Percentiles rank a stretch among this genome's conserved stretches.
phyloP scores from a whole-genome alignment of 2,113 vertebrate species.

The Eulemur macaco region DNA sequence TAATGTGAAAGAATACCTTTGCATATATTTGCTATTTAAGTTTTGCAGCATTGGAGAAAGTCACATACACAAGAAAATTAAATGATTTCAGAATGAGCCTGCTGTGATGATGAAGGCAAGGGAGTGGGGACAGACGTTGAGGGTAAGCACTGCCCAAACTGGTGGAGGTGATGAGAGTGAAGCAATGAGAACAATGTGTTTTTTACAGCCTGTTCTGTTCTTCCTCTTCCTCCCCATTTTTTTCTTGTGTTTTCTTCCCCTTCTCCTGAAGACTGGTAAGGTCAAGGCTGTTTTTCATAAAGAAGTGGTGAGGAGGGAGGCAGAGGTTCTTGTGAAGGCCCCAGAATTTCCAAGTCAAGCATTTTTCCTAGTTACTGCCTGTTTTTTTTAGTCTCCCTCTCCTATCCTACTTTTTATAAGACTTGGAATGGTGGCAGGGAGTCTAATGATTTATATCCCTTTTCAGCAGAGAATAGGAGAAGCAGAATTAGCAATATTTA shows the following conservation, averaged over 20 bases:
- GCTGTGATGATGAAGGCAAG: neutral
- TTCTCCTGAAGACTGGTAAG: neutral
- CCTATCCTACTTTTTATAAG: neutral
- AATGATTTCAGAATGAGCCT: conserved; percentile 24
- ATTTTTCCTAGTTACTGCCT: conserved; percentile 10
- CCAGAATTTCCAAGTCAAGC: conserved; percentile 17
- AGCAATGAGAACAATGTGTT: neutral
- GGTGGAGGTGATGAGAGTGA: neutral
- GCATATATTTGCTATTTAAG: neutral
- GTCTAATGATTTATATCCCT: neutral
- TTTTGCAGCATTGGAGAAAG: conserved; percentile 27
- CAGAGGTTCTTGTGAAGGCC: neutral
- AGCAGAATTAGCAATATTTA: neutral
- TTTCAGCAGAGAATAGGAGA: neutral
- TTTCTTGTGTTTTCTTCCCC: neutral
- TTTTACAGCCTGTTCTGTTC: conserved; percentile 43
- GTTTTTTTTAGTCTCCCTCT: neutral
- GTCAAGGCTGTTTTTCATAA: conserved; percentile 48
- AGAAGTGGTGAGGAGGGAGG: neutral
- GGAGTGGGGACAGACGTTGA: neutral
- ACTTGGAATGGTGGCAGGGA: neutral
- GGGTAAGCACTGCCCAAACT: neutral
- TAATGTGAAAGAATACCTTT: neutral
- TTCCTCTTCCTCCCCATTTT: neutral
- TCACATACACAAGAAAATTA: neutral